Conservation (phyloP, 2,797 vertebrate species). For the Chaenodraco wilsoni region DNA sequence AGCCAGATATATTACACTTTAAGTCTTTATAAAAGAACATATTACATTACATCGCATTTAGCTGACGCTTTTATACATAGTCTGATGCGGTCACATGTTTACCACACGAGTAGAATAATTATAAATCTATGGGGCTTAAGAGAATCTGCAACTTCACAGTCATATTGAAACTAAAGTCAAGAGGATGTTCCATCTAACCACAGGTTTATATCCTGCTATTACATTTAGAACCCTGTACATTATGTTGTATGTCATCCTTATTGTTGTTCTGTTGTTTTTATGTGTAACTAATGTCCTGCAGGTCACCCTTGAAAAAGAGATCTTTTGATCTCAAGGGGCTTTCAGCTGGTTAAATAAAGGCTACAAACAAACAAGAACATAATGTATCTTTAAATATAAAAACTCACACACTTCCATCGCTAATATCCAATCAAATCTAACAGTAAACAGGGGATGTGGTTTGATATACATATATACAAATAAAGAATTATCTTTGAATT, state of each 20-base stretch:
- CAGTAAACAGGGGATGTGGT: neutral
- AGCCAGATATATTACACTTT: neutral
- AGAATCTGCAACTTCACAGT: slow-evolving; percentile 10
- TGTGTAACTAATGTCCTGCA: no score
- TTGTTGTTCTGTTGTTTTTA: no score
- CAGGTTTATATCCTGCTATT: slow-evolving; percentile 46
- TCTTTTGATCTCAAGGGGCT: no score
- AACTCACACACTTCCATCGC: neutral
- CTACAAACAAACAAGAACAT: neutral
- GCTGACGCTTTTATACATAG: no score
- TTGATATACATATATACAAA: neutral
- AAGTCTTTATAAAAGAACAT: neutral
- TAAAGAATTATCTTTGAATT: neutral
- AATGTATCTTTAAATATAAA: slow-evolving; percentile 20
- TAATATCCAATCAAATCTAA: neutral
- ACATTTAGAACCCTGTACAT: neutral
- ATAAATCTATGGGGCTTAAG: neutral
- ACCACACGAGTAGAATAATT: neutral
- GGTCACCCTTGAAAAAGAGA: no score
- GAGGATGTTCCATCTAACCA: slow-evolving; percentile 14
- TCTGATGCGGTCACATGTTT: neutral
- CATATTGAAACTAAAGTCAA: slow-evolving; percentile 50
- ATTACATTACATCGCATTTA: no score
- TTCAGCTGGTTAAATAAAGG: no score
- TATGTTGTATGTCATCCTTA: no score